Evolutionary conservation across 2,113 vertebrate species (phyloP), one percentile per base, ranked within the genome.

Genomic region (Machaerirhynchus nigripectus): DNA sequence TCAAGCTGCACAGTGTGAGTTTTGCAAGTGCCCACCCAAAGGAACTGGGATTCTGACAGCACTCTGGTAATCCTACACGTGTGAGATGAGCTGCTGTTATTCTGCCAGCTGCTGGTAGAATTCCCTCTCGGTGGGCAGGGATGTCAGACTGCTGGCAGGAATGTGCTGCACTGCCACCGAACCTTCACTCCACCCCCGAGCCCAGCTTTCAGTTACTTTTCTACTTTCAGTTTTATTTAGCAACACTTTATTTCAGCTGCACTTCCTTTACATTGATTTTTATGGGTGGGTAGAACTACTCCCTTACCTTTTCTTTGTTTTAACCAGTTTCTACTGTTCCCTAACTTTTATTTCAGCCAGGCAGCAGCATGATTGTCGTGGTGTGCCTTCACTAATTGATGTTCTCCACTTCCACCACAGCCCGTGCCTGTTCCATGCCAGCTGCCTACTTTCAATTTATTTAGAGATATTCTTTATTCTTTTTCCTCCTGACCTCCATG

Each of bases 381-480:
- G 20, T 80, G 37, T 50, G 40, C 90, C 75, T 84, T 85, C 57
- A 69, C 68, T 93, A 88, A 88, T 33, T 40, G 53, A 86, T 86
- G 55, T 7, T 65, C 56, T 60, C 14, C 28, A 7, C 52, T 96
- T 78, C 64, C 64, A 73, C 40, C 60, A 53, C n/a, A 74, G 35
- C 68, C 56, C 39, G 68, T 0, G 3, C 67, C 39, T 78, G 55
- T 47, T 68, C 50, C 59, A 46, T 84, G 42, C 47, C 55, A 55
- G 76, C 59, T 84, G 64, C 60, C 86, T 92, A 15, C 79, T 71
- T 89, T 33, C 86, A 92, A 90, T 96, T 95, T 92, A 81, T 91
- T 67, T 88, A 89, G 84, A 90, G 60, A 81, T 68, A 87, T 63
- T 70, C 55, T 78, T 84, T 89, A 74, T 86, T 89, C 35, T 84